Base-by-base conservation (phyloP, 2,113 vertebrate genomes). In the Dissostichus mawsoni region DNA sequence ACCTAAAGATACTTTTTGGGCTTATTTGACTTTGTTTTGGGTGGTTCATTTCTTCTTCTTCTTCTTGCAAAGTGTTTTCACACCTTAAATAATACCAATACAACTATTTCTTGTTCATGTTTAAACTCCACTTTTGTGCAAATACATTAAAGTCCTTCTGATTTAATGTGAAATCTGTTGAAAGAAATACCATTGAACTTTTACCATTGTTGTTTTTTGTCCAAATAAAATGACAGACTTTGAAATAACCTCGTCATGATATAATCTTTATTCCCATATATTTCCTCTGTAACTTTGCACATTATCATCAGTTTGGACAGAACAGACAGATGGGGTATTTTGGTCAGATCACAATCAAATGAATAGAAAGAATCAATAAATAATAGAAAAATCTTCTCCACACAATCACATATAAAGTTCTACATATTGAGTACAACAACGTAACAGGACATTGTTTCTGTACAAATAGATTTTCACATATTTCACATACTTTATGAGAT, bases 341-440 rank as follows among this genome's bases (percentile, higher is more conserved):
- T 85, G 86, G 84, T 91, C 79, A 84, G 84, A 75, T 90, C 87
- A 91, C 90, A 41, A 86, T 58, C 70, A 88, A 88, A 93, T 86
- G 41, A 85, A 92, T 85, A 82, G 77, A 91, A 90, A 86, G 29
- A 41, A 41, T 84, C 14, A 23, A 87, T 87, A 93, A 94, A 92
- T 89, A 76, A 93, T 90, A 87, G 66, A 91, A 91, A 92, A 92
- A 59, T 83, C 66, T 84, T 86, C 73, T 79, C 73, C 89, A 90
- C 88, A 92, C 89, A 59, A 83, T 89, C 91, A 90, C 93, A 92
- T 92, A 92, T 20, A 93, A 91, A 94, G 87, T 91, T 88, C 82
- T 89, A 93, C 92, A 91, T 85, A 89, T 76, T 69, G 76, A 92
- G 67, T 92, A 93, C 92, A 87, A 91, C 90, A 90, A 88, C 89